These are phyloP conservation scores for Ctenopoma kingsleyae DNA, from an alignment of 2,797 vertebrate genomes.

Conservation along the genomic window DNA sequence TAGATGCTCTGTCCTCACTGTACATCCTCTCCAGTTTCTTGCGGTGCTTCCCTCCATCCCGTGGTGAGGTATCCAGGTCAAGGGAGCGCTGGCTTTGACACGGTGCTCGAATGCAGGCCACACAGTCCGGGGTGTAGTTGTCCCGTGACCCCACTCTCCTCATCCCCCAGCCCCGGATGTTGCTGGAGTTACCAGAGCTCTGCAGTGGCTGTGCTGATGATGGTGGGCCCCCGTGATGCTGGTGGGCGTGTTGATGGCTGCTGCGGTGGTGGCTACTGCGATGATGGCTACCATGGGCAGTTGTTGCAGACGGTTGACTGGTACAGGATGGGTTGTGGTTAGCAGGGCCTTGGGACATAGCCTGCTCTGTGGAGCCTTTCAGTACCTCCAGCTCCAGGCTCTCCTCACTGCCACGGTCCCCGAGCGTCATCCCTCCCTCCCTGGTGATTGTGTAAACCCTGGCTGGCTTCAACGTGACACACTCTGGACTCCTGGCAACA, in stretches of 20 bases:
- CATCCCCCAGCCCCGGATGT: constrained; percentile 86
- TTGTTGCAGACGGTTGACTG: constrained; percentile 66
- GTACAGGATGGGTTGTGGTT: constrained; percentile 51
- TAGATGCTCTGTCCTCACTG: constrained; percentile 90
- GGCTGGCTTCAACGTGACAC: constrained; percentile 82
- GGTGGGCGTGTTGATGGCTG: constrained; percentile 73
- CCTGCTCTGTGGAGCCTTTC: constrained; percentile 81
- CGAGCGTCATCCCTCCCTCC: constrained; percentile 89
- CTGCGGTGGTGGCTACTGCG: constrained; percentile 72
- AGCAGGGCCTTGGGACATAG: constrained; percentile 46
- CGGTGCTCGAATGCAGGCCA: constrained; percentile 77
- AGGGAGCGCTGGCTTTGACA: constrained; percentile 88
- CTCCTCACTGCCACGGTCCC: constrained; percentile 86
- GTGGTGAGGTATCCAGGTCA: constrained; percentile 88
- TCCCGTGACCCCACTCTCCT: constrained; percentile 89
- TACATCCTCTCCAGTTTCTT: constrained; percentile 96
- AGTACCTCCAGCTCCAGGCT: constrained; percentile 92
- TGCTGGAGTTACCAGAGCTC: constrained; percentile 84
- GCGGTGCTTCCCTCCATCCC: constrained; percentile 73
- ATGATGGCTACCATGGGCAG: constrained; percentile 54
- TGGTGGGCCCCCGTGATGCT: constrained; percentile 59
- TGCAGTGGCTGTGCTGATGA: constrained; percentile 84
- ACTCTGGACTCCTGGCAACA: constrained; percentile 62
- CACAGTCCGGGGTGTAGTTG: constrained; percentile 87
- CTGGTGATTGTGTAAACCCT: constrained; percentile 93